Evolutionary conservation across 1,140 invertebrate genomes (phyloP).

Genomic region (Heliothis subflexa): DNA sequence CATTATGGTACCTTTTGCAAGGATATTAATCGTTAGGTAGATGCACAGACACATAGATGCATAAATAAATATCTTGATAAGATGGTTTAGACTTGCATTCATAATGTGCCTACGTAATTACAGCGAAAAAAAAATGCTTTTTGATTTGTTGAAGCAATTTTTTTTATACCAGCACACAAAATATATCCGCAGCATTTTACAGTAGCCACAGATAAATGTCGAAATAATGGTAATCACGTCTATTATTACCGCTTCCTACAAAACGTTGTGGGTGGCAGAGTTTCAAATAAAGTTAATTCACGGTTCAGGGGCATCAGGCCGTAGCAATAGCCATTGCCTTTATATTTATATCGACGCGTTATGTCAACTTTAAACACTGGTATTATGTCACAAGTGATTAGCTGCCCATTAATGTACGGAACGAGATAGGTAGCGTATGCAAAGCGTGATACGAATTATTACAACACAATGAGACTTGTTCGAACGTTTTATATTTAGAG

Average conservation of each 20-base stretch:
- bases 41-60: not conserved
- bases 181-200: conserved; percentile 27
- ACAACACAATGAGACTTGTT: conserved; percentile 24
- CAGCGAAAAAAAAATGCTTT: not conserved
- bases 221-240: conserved; percentile 41
- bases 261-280: not conserved
- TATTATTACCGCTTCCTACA: conserved; percentile 34
- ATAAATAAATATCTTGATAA: not conserved
- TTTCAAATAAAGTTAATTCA: conserved; percentile 33
- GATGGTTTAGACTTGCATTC: no score
- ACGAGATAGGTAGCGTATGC: conserved; percentile 40
- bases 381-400: conserved; percentile 49
- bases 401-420: conserved; percentile 11
- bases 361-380: conserved; percentile 50
- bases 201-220: conserved; percentile 19
- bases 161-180: not conserved
- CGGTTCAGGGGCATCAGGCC: conserved; percentile 21
- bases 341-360: conserved; percentile 46
- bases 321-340: conserved; percentile 31
- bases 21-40: not conserved
- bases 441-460: conserved; percentile 31
- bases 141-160: not conserved
- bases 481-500: not conserved
- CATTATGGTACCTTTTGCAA: not conserved
- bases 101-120: no score